Percentiles rank a stretch among this genome's conserved stretches.
Conservation (phyloP, 2,888 invertebrate genomes). For the Smittia aterrima region DNA sequence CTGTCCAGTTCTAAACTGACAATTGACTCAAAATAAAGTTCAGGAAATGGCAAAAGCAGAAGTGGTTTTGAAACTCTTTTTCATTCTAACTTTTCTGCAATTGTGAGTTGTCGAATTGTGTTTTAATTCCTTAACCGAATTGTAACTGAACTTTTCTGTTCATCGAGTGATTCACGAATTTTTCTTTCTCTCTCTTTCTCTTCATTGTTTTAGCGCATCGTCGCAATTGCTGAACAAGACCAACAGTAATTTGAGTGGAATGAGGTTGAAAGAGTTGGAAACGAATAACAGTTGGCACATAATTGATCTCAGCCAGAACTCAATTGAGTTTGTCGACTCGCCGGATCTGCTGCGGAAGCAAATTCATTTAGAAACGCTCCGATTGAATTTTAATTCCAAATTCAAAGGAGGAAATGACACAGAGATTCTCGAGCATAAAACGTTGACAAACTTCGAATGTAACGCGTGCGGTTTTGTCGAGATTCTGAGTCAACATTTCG, state of each 20-base stretch:
- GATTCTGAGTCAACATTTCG: slow-evolving; percentile 26
- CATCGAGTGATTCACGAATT: background rate
- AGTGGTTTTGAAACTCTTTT: background rate
- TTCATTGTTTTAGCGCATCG: background rate
- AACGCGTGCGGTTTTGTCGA: slow-evolving; percentile 27
- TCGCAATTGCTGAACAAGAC: slow-evolving; percentile 29
- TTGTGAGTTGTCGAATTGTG: slow-evolving; percentile 14
- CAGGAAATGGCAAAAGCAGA: slow-evolving; percentile 26
- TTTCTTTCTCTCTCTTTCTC: background rate
- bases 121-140: slow-evolving; percentile 6
- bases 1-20: background rate
- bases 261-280: slow-evolving; percentile 31
- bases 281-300: slow-evolving; percentile 22
- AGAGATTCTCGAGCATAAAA: background rate
- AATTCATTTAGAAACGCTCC: background rate
- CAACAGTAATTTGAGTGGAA: slow-evolving; percentile 14
- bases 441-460: slow-evolving; percentile 19
- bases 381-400: slow-evolving; percentile 22
- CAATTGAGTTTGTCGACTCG: slow-evolving; percentile 19
- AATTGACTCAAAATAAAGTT: background rate
- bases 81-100: slow-evolving; percentile 20
- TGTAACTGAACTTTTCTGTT: background rate
- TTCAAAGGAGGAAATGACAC: slow-evolving; percentile 21
- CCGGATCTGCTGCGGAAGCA: slow-evolving; percentile 25
- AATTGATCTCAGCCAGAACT: slow-evolving; percentile 41